These are phyloP conservation scores for Gila orcuttii DNA, from an alignment of 2,113 vertebrate species.

Conservation along the genomic window DNA sequence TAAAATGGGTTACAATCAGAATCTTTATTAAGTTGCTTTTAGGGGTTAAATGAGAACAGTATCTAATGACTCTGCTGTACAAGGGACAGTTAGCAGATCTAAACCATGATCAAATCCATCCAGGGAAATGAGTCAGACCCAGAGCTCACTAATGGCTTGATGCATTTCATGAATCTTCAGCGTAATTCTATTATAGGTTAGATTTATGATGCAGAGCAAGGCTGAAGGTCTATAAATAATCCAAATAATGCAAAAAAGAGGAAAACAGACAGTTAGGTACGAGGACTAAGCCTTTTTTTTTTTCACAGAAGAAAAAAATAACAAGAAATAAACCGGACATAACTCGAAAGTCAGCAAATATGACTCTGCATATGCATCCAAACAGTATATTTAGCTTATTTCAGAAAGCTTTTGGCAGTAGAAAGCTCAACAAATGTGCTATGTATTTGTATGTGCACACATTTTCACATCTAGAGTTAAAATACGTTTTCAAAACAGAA, in stretches of 20 bases:
- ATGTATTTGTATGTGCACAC: background rate
- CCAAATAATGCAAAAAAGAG: conserved; percentile 27
- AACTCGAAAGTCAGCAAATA: conserved; percentile 10
- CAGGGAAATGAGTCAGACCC: conserved; percentile 27
- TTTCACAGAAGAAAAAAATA: background rate
- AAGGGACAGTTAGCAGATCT: background rate
- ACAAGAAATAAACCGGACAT: background rate
- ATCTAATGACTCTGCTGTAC: conserved; percentile 5
- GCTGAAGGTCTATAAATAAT: conserved; percentile 50
- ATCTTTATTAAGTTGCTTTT: background rate
- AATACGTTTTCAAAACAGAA: background rate
- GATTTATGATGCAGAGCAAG: conserved; percentile 43
- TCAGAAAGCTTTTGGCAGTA: background rate
- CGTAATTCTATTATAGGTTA: conserved; percentile 50
- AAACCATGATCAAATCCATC: conserved; percentile 9
- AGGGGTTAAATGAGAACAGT: background rate
- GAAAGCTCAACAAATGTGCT: background rate
- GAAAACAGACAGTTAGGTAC: conserved; percentile 2
- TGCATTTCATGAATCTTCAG: conserved; percentile 46
- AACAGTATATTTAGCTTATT: background rate
- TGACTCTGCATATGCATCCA: background rate
- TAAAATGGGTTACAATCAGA: background rate
- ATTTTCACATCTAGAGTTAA: background rate
- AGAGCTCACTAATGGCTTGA: conserved; percentile 40
- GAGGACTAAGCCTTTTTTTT: conserved; percentile 14